Conservation (phyloP, 2,113 vertebrate species). For the Macquaria ambigua region DNA sequence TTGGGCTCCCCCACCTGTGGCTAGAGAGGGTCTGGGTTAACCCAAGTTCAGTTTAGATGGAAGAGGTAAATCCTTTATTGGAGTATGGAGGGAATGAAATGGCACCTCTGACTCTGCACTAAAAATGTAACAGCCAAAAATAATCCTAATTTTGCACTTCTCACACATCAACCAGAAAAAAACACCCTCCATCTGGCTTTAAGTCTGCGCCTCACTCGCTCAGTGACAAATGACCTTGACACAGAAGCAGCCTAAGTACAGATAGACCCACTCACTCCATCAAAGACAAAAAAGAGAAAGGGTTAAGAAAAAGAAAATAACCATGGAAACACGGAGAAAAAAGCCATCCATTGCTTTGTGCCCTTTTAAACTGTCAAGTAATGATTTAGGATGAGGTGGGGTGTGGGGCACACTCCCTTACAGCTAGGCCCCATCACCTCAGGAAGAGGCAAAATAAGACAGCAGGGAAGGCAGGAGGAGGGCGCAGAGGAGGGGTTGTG, state of each 20-base stretch:
- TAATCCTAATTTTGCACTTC: slow-evolving; percentile 30
- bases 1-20: slow-evolving; percentile 19
- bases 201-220: slow-evolving; percentile 32
- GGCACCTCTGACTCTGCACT: background rate
- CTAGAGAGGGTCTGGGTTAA: slow-evolving; percentile 2
- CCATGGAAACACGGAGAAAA: slow-evolving; percentile 71
- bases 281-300: slow-evolving; percentile 71
- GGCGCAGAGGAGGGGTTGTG: slow-evolving; percentile 15
- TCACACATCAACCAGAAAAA: slow-evolving; percentile 3
- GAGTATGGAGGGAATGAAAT: slow-evolving; percentile 2
- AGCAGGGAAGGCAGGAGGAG: slow-evolving; percentile 35
- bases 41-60: slow-evolving; percentile 36
- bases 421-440: slow-evolving; percentile 63
- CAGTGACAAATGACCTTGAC: slow-evolving; percentile 69
- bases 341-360: slow-evolving; percentile 73
- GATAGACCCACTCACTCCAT: slow-evolving; percentile 66
- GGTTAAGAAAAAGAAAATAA: slow-evolving; percentile 76
- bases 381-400: slow-evolving; percentile 78
- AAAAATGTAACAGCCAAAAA: slow-evolving; percentile 28
- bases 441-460: slow-evolving; percentile 54
- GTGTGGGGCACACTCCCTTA: slow-evolving; percentile 57
- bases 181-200: background rate
- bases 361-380: slow-evolving; percentile 83
- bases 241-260: slow-evolving; percentile 48
- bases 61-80: slow-evolving; percentile 46